Percentiles rank a stretch among this genome's conserved stretches.
phyloP scores from a whole-genome alignment of 2,113 vertebrate genomes.

The Odontesthes bonariensis region DNA sequence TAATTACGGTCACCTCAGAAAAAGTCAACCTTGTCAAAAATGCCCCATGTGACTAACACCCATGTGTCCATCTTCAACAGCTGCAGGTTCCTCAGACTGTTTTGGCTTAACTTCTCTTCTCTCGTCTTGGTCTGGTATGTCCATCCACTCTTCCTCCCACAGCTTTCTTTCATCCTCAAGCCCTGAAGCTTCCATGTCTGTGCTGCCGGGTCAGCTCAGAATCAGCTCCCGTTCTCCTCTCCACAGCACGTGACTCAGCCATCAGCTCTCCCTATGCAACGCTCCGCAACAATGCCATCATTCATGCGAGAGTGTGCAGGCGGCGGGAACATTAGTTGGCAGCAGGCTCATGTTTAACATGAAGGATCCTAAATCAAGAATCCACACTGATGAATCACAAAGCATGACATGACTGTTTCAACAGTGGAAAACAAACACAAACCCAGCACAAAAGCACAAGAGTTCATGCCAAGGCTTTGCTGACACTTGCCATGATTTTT shows the following conservation, averaged over 20 bases:
- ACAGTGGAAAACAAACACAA: slow-evolving; percentile 20
- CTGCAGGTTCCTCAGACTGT: background rate
- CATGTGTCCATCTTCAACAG: background rate
- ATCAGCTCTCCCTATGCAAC: slow-evolving; percentile 43
- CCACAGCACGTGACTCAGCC: slow-evolving; percentile 40
- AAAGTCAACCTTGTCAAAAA: background rate
- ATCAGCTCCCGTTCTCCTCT: slow-evolving; percentile 39
- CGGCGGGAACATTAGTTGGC: slow-evolving; percentile 48
- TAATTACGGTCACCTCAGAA: background rate
- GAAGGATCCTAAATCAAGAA: slow-evolving; percentile 56
- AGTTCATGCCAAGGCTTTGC: slow-evolving; percentile 42
- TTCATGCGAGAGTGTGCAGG: slow-evolving; percentile 56
- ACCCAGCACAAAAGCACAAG: slow-evolving; percentile 33
- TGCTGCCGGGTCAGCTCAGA: slow-evolving; percentile 10
- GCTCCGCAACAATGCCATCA: slow-evolving; percentile 61
- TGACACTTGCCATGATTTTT: slow-evolving; percentile 49
- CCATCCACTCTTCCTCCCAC: slow-evolving; percentile 13
- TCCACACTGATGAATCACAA: slow-evolving; percentile 39
- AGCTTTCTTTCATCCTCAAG: slow-evolving; percentile 13
- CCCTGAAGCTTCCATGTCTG: background rate
- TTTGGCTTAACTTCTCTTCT: background rate
- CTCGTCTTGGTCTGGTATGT: background rate
- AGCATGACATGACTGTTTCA: slow-evolving; percentile 51
- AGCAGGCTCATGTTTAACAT: slow-evolving; percentile 48
- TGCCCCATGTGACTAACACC: background rate